Evolutionary conservation across 2,888 invertebrate genomes (phyloP).

Genomic region (Trisateles emortualis): DNA sequence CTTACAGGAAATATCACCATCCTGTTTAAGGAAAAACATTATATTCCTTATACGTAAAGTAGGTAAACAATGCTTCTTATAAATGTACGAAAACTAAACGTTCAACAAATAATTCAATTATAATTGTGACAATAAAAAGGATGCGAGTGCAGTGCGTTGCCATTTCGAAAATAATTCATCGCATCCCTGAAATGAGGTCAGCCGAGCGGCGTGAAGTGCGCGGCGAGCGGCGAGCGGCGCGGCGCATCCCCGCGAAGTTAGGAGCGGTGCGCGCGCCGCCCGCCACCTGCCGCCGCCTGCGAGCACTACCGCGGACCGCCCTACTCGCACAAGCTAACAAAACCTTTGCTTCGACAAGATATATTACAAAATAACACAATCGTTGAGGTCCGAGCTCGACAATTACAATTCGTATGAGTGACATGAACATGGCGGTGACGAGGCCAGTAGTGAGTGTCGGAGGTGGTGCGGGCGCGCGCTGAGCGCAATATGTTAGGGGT

Average conservation of each 20-base stretch:
- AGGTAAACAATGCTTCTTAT: no score
- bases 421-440: neutral
- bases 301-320: no score
- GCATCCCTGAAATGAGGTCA: slow-evolving; percentile 75
- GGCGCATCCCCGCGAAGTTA: slow-evolving; percentile 62
- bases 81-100: neutral
- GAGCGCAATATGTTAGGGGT: no score
- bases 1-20: neutral
- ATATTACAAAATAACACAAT: neutral
- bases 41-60: neutral
- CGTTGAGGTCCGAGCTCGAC: no score
- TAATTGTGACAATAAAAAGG: slow-evolving; percentile 45
- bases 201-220: slow-evolving; percentile 54
- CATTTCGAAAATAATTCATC: slow-evolving; percentile 83
- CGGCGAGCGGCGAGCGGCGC: slow-evolving; percentile 35
- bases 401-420: no score
- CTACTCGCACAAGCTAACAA: slow-evolving; percentile 39
- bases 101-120: slow-evolving; percentile 6
- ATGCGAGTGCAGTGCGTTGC: slow-evolving; percentile 70
- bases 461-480: neutral
- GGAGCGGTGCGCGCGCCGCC: slow-evolving; percentile 58
- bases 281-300: no score
- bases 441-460: no score
- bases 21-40: neutral
- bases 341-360: slow-evolving; percentile 39